Conservation (phyloP, 2,797 vertebrate species). For the Hemitrygon akajei region DNA sequence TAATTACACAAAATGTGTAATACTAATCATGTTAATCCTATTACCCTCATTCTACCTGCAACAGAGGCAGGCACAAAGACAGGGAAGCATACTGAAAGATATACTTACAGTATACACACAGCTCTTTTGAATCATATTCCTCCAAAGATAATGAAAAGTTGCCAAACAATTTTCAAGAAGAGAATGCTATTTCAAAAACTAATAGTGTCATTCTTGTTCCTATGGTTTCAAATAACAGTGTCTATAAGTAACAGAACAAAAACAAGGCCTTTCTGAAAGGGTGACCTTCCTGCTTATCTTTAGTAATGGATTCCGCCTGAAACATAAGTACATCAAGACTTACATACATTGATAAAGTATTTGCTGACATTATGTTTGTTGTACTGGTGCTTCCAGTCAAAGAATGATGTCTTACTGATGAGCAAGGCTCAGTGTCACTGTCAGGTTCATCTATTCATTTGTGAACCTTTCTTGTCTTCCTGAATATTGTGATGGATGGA, state of each 20-base stretch:
- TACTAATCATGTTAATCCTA: neutral
- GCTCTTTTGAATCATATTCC: neutral
- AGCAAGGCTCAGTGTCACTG: neutral
- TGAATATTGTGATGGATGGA: slow-evolving; percentile 19
- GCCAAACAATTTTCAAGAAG: neutral
- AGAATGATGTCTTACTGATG: neutral
- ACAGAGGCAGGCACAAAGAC: neutral
- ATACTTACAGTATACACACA: neutral
- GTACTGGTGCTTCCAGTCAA: neutral
- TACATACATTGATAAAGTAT: neutral
- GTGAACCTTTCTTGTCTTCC: neutral
- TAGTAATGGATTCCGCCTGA: neutral
- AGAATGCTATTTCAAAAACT: neutral
- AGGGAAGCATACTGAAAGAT: neutral
- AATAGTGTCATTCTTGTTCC: neutral
- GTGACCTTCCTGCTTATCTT: slow-evolving; percentile 12
- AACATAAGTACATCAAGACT: neutral
- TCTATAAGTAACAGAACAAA: neutral
- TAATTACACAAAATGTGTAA: neutral
- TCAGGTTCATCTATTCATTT: neutral
- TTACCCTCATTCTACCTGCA: neutral
- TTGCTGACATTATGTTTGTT: neutral
- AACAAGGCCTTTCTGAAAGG: neutral
- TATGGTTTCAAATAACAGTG: neutral
- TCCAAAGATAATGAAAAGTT: neutral